Conservation (phyloP, 2,888 invertebrate species). For the Hirudinaria manillensis region DNA sequence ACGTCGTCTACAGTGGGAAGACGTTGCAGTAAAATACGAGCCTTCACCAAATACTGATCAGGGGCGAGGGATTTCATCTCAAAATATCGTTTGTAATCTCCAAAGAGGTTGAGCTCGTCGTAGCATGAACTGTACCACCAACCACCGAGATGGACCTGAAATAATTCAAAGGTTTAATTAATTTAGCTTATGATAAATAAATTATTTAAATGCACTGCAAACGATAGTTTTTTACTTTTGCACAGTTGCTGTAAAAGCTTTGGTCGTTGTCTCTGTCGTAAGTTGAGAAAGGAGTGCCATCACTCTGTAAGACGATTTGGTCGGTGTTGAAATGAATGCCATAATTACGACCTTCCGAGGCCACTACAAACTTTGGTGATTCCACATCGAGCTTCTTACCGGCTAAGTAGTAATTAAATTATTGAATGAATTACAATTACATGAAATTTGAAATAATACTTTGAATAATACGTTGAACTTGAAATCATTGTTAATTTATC, state of each 20-base stretch:
- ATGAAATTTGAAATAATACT: too few relatives aligned
- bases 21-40: constrained; percentile 20
- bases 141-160: constrained; percentile 25
- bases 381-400: background rate
- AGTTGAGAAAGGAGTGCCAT: constrained; percentile 31
- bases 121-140: constrained; percentile 33
- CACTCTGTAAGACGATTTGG: constrained; percentile 3
- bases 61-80: constrained; percentile 24
- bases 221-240: constrained; percentile 2
- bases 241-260: constrained; percentile 32
- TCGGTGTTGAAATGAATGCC: constrained; percentile 5
- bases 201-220: background rate
- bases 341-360: constrained; percentile 19
- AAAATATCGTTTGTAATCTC: constrained; percentile 29
- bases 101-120: constrained; percentile 13
- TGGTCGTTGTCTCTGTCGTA: constrained; percentile 33
- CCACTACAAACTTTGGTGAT: constrained; percentile 14
- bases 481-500: too few relatives aligned
- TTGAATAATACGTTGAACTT: too few relatives aligned
- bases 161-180: background rate
- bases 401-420: background rate
- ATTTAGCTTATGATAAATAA: background rate
- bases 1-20: constrained; percentile 22
- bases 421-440: too few relatives aligned
- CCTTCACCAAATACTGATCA: constrained; percentile 26